phyloP scores from a whole-genome alignment of 2,888 invertebrate genomes.

The Caenorhabditis afra region DNA sequence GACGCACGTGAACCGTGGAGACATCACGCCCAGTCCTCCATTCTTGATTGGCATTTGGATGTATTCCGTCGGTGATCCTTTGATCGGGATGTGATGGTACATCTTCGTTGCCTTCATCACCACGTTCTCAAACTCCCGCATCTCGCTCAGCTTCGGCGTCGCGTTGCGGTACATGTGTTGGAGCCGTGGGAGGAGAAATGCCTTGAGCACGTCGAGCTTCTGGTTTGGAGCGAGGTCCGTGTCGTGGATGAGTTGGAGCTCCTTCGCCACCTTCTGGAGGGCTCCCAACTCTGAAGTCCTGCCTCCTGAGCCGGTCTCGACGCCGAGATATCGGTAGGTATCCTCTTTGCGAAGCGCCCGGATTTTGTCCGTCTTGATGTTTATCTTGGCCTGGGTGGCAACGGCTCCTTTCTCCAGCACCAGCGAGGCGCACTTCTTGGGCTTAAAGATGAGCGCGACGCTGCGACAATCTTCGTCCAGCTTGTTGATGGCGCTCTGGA shows the following conservation, averaged over 20 bases:
- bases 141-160: neutral
- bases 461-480: neutral
- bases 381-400: neutral
- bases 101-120: neutral
- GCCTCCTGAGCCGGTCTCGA: conserved; percentile 3
- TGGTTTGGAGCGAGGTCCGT: conserved; percentile 40
- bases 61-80: conserved; percentile 16
- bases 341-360: neutral
- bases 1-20: neutral
- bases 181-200: conserved; percentile 42
- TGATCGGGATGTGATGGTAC: conserved; percentile 3
- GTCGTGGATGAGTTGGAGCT: conserved; percentile 4
- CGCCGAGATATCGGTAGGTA: conserved; percentile 36
- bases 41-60: conserved; percentile 7
- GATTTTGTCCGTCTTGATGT: neutral
- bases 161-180: conserved; percentile 19
- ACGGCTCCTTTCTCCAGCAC: neutral
- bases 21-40: conserved; percentile 21
- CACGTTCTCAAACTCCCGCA: conserved; percentile 4
- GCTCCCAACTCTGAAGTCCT: conserved; percentile 1
- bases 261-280: neutral
- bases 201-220: conserved; percentile 40
- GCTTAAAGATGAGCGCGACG: conserved; percentile 35
- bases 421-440: conserved; percentile 40
- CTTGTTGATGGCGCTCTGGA: neutral